A percentile compares a stretch with the other conserved stretches of the same genome.
These are phyloP conservation scores for Ricordea florida DNA, from an alignment of 92 coral and sea anemone species.

Conservation along the genomic window DNA sequence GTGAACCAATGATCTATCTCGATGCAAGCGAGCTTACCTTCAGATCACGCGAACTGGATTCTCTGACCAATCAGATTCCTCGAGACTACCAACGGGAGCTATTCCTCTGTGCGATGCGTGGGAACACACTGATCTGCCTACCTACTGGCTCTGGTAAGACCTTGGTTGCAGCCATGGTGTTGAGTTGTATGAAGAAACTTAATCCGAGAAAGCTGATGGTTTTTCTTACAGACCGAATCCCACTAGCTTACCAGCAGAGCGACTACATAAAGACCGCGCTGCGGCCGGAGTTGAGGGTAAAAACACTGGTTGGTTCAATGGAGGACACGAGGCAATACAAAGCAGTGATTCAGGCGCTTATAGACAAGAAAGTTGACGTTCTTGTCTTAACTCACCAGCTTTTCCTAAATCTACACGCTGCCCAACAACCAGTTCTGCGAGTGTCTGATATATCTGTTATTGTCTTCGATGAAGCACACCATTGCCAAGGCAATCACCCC, in stretches of 20 bases:
- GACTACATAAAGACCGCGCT: slow-evolving; percentile 71
- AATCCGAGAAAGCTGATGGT: slow-evolving; percentile 87
- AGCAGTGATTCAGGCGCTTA: slow-evolving; percentile 44
- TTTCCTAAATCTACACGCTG: slow-evolving; percentile 77
- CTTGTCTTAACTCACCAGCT: slow-evolving; percentile 93
- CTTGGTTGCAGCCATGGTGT: slow-evolving; percentile 88
- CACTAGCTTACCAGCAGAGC: slow-evolving; percentile 87
- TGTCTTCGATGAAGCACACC: slow-evolving; percentile 96
- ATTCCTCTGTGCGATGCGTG: slow-evolving; percentile 69
- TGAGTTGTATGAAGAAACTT: slow-evolving; percentile 90
- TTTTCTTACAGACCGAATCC: slow-evolving; percentile 82
- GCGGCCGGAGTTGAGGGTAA: slow-evolving; percentile 55
- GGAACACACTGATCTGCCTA: slow-evolving; percentile 83
- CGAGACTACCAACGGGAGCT: slow-evolving; percentile 88
- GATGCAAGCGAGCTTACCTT: slow-evolving; percentile 59
- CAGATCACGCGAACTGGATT: slow-evolving; percentile 31
- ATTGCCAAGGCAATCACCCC: slow-evolving; percentile 82
- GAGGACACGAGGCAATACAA: slow-evolving; percentile 22
- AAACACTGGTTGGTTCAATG: slow-evolving; percentile 67
- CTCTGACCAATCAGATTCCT: slow-evolving; percentile 65
- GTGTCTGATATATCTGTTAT: slow-evolving; percentile 77
- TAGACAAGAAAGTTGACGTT: slow-evolving; percentile 65
- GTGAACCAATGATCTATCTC: slow-evolving; percentile 68
- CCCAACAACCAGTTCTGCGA: slow-evolving; percentile 34
- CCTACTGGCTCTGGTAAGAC: slow-evolving; percentile 99